These are phyloP conservation scores for Sylvicola cinctus DNA, from an alignment of 2,888 invertebrate genomes.

Conservation along the genomic window DNA sequence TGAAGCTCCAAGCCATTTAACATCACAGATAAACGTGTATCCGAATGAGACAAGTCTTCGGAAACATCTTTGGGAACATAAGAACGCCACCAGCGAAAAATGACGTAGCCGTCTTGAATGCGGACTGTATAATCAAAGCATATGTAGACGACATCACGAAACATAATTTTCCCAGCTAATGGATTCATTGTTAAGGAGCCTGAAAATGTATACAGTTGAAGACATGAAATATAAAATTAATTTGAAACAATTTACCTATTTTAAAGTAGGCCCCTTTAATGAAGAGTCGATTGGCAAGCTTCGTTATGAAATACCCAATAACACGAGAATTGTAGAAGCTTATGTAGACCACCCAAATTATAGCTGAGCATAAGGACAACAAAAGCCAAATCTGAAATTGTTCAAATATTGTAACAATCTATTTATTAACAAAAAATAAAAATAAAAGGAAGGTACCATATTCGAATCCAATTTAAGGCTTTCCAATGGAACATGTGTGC, in stretches of 20 bases:
- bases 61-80: slow-evolving; percentile 88
- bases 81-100: slow-evolving; percentile 95
- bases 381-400: slow-evolving; percentile 41
- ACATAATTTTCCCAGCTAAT: slow-evolving; percentile 97
- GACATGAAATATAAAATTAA: slow-evolving; percentile 4
- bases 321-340: slow-evolving; percentile 89
- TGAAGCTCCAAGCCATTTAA: slow-evolving; percentile 89
- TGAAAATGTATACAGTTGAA: slow-evolving; percentile 24
- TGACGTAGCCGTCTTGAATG: slow-evolving; percentile 90
- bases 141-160: slow-evolving; percentile 83
- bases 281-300: slow-evolving; percentile 70
- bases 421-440: neutral
- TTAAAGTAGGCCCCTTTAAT: slow-evolving; percentile 72
- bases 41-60: slow-evolving; percentile 90
- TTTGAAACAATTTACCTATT: slow-evolving; percentile 40
- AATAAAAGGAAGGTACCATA: slow-evolving; percentile 24
- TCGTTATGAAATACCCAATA: slow-evolving; percentile 74
- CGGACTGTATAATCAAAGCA: slow-evolving; percentile 84
- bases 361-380: slow-evolving; percentile 60
- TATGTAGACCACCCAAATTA: slow-evolving; percentile 84
- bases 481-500: slow-evolving; percentile 32
- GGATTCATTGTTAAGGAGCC: slow-evolving; percentile 89
- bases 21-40: slow-evolving; percentile 75
- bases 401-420: neutral
- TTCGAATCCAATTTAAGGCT: slow-evolving; percentile 62